Evolutionary conservation across 1,140 invertebrate species (phyloP).

Genomic region (Radopholus similis): DNA sequence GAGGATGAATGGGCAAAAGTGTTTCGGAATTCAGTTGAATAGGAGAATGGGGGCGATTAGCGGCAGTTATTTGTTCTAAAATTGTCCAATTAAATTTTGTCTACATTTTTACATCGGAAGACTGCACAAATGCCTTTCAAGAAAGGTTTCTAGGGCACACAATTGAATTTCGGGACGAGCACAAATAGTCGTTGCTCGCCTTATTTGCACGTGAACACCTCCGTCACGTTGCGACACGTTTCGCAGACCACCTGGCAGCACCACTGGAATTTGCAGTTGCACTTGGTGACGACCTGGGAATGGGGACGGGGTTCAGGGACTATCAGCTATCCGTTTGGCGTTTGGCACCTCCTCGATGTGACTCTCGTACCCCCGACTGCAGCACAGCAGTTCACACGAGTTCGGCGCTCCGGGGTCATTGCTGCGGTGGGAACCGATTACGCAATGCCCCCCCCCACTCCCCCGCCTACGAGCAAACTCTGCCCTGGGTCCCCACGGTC

Average conservation of each 20-base stretch:
- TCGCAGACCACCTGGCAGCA: conserved; percentile 41
- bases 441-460: background rate
- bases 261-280: conserved; percentile 65
- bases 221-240: conserved; percentile 32
- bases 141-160: too few relatives aligned
- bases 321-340: background rate
- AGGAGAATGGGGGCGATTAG: too few relatives aligned
- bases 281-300: conserved; percentile 57
- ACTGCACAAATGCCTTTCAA: too few relatives aligned
- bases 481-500: conserved; percentile 68
- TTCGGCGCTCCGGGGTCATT: conserved; percentile 60
- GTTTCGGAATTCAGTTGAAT: too few relatives aligned
- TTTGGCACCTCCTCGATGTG: conserved; percentile 43
- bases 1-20: too few relatives aligned
- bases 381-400: conserved; percentile 65
- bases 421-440: conserved; percentile 22
- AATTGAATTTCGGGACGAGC: too few relatives aligned
- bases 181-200: too few relatives aligned
- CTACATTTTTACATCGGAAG: too few relatives aligned
- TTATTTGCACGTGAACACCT: conserved; percentile 44
- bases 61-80: too few relatives aligned
- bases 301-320: too few relatives aligned
- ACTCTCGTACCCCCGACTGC: conserved; percentile 65
- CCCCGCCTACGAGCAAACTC: conserved; percentile 64
- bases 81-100: too few relatives aligned